Percentiles rank a stretch among this genome's conserved stretches.
phyloP scores from a whole-genome alignment of 1,140 invertebrate genomes.

The Camponotus floridanus region DNA sequence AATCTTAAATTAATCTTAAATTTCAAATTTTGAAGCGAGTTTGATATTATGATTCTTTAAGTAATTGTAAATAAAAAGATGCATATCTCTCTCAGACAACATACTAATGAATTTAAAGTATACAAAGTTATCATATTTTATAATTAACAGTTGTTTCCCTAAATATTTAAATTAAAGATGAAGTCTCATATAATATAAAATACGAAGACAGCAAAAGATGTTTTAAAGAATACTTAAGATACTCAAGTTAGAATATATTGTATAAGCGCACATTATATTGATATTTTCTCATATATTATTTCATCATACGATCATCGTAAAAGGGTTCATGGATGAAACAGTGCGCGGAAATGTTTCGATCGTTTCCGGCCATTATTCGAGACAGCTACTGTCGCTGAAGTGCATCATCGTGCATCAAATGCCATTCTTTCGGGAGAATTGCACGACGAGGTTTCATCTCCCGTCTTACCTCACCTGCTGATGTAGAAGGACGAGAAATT shows the following conservation, averaged over 20 bases:
- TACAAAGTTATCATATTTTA: too few relatives aligned
- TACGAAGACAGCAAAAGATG: neutral
- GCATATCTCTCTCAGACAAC: too few relatives aligned
- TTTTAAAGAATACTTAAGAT: neutral
- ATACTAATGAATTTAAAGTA: too few relatives aligned
- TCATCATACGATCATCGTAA: neutral
- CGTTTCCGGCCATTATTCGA: neutral
- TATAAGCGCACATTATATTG: neutral
- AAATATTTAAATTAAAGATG: neutral
- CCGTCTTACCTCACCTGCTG: too few relatives aligned
- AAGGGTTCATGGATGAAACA: neutral
- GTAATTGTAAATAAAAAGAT: too few relatives aligned
- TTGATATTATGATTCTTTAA: too few relatives aligned
- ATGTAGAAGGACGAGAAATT: neutral
- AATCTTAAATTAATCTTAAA: too few relatives aligned
- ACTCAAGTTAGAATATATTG: neutral
- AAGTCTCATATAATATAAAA: neutral
- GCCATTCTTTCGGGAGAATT: neutral
- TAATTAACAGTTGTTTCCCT: too few relatives aligned
- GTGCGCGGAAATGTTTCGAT: neutral
- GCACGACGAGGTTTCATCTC: neutral
- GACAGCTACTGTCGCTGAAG: neutral
- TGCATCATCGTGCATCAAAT: conserved; percentile 18
- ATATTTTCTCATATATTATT: neutral
- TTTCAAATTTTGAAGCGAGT: too few relatives aligned